Evolutionary conservation across 2,113 vertebrate species (phyloP).

Genomic region (Nycticebus coucang): DNA sequence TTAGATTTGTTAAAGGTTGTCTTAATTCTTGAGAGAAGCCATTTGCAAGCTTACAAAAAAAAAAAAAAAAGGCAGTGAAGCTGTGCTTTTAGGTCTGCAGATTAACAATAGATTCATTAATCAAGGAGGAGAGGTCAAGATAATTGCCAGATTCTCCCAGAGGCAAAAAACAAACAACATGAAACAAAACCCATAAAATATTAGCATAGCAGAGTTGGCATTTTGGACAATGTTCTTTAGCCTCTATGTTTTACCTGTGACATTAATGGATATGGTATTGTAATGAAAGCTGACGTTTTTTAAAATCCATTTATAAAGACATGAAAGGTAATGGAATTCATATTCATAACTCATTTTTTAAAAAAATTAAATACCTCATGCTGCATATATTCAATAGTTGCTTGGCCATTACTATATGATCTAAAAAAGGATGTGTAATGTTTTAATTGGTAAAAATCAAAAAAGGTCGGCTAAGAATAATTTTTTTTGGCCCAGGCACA

Average conservation of each 20-base stretch:
- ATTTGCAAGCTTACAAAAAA: background rate
- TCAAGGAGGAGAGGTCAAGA: conserved; percentile 26
- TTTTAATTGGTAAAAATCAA: background rate
- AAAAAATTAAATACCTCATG: background rate
- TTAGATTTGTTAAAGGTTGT: background rate
- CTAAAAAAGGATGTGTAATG: background rate
- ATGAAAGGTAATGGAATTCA: background rate
- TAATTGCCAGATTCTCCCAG: background rate
- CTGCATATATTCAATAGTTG: background rate
- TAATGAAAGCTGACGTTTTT: background rate
- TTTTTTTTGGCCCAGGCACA: background rate
- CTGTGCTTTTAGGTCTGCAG: background rate
- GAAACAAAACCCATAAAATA: background rate
- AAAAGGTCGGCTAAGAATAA: background rate
- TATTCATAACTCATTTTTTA: background rate
- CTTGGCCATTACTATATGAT: background rate
- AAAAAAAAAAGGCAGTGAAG: background rate
- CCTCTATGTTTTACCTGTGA: conserved; percentile 5
- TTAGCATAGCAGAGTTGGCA: background rate
- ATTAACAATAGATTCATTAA: background rate
- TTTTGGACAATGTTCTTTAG: background rate
- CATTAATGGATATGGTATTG: background rate
- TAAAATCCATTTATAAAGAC: background rate
- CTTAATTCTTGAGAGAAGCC: background rate
- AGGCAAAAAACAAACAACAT: background rate